phyloP scores from a whole-genome alignment of 2,113 vertebrate genomes.

The Poicephalus gulielmi region DNA sequence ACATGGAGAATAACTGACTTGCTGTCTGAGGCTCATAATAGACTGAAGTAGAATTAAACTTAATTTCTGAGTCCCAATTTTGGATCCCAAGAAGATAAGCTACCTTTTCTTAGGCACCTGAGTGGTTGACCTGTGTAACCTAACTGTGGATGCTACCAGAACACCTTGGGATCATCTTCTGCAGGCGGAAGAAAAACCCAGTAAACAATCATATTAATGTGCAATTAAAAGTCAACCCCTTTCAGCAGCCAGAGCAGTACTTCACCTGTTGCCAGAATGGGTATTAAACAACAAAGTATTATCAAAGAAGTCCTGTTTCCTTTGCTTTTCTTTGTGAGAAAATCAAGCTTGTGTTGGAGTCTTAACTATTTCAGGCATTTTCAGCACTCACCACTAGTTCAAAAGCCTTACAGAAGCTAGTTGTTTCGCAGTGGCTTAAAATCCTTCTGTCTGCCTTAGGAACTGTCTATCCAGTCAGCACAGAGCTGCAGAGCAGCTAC shows the following conservation, averaged over 20 bases:
- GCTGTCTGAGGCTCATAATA: neutral
- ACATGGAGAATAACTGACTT: neutral
- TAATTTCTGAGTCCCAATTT: neutral
- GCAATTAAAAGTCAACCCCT: neutral
- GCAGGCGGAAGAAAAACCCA: neutral
- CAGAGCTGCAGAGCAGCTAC: neutral
- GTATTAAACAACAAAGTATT: neutral
- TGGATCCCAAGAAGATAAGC: neutral
- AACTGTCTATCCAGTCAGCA: neutral
- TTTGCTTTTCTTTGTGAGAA: neutral
- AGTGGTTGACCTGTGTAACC: neutral
- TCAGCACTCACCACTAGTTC: neutral
- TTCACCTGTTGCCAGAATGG: neutral
- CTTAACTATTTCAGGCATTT: neutral
- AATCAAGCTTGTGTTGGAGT: neutral
- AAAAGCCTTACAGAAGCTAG: neutral
- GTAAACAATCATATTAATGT: neutral
- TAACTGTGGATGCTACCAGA: neutral
- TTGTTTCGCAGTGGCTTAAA: neutral
- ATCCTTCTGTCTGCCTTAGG: neutral
- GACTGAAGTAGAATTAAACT: neutral
- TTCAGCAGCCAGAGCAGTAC: neutral
- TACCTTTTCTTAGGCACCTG: neutral
- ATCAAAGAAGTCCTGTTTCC: neutral
- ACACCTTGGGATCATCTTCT: neutral